These are phyloP conservation scores for Carassius gibelio DNA, from an alignment of 2,113 vertebrate genomes.

Conservation along the genomic window DNA sequence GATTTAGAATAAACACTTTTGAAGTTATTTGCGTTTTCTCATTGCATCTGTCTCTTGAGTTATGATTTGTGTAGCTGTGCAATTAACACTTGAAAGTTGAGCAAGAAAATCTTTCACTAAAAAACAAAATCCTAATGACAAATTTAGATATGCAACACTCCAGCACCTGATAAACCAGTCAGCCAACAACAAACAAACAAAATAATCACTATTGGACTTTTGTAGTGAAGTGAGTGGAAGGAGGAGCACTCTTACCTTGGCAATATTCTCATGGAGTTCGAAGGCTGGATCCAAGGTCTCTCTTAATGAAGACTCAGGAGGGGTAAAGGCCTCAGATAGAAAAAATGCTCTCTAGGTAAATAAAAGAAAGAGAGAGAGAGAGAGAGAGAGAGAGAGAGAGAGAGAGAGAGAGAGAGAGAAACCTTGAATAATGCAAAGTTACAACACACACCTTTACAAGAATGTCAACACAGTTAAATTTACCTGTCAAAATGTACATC, in stretches of 20 bases:
- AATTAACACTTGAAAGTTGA: slow-evolving; percentile 5
- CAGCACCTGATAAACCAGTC: neutral
- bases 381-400: neutral
- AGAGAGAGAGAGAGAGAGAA: neutral
- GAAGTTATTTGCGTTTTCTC: slow-evolving; percentile 5
- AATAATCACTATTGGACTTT: neutral
- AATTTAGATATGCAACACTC: neutral
- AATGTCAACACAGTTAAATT: neutral
- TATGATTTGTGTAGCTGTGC: slow-evolving; percentile 7
- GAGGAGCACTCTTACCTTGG: slow-evolving; percentile 82
- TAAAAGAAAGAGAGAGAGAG: neutral
- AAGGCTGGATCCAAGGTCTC: slow-evolving; percentile 84
- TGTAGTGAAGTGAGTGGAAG: slow-evolving; percentile 5
- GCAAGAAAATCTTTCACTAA: neutral
- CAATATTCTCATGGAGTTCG: slow-evolving; percentile 84
- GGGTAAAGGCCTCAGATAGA: slow-evolving; percentile 84
- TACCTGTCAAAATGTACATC: slow-evolving; percentile 7
- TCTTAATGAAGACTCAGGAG: slow-evolving; percentile 65
- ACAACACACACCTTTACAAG: slow-evolving; percentile 3
- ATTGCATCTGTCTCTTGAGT: slow-evolving; percentile 19
- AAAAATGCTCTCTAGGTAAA: slow-evolving; percentile 80
- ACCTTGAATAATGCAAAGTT: neutral
- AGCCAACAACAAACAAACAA: slow-evolving; percentile 9
- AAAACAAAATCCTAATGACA: neutral
- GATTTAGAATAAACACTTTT: neutral